Conservation (phyloP, 2,797 vertebrate genomes). For the Macropus fuliginosus region DNA sequence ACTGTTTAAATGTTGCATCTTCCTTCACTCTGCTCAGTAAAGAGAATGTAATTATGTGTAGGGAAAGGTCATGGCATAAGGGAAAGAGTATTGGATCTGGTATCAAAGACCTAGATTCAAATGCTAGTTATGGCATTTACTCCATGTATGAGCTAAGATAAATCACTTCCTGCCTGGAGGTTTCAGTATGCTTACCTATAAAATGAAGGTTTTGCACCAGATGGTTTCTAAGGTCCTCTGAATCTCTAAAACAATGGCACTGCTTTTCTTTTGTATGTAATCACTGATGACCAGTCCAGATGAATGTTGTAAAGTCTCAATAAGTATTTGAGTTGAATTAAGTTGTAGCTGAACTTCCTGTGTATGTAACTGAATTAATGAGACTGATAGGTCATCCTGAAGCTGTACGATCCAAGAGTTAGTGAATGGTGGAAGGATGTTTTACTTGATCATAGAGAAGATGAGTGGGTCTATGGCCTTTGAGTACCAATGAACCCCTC, state of each 20-base stretch:
- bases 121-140: too few relatives aligned
- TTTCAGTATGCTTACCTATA: too few relatives aligned
- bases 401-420: not conserved
- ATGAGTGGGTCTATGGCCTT: too few relatives aligned
- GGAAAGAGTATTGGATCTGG: not conserved
- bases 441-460: not conserved
- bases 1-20: not conserved
- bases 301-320: not conserved
- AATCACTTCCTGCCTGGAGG: too few relatives aligned
- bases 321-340: not conserved
- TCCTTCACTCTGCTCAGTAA: not conserved
- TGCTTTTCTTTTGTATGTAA: not conserved
- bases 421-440: not conserved
- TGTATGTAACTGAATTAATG: not conserved
- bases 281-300: not conserved
- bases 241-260: not conserved
- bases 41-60: not conserved
- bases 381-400: not conserved
- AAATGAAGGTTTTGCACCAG: too few relatives aligned
- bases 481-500: not conserved
- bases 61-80: not conserved
- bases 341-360: not conserved
- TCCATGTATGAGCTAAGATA: too few relatives aligned
- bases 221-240: not conserved
- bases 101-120: not conserved